Conservation (phyloP, 2,888 invertebrate genomes). For the Dorcus parallelipipedus region DNA sequence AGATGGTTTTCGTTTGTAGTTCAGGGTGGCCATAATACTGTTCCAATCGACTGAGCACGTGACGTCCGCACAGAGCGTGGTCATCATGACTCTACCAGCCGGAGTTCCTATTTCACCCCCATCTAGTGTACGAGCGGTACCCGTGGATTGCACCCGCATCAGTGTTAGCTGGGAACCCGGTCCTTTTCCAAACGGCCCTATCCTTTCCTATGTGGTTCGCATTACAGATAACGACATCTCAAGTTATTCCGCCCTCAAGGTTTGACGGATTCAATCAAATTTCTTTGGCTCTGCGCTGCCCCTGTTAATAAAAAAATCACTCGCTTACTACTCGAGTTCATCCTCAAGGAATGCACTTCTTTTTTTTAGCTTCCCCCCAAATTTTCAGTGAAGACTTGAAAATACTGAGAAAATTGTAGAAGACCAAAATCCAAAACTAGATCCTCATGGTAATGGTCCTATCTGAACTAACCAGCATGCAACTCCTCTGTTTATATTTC, state of each 20-base stretch:
- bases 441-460: background rate
- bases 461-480: background rate
- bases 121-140: slow-evolving; percentile 68
- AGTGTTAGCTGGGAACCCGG: slow-evolving; percentile 89
- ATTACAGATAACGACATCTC: slow-evolving; percentile 52
- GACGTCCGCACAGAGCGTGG: slow-evolving; percentile 65
- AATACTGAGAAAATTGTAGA: too few species aligned
- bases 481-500: background rate
- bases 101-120: slow-evolving; percentile 77
- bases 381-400: too few species aligned
- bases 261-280: slow-evolving; percentile 24
- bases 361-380: too few species aligned
- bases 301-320: too few species aligned
- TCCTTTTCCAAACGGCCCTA: slow-evolving; percentile 80
- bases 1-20: slow-evolving; percentile 54
- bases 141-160: slow-evolving; percentile 78
- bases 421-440: too few species aligned
- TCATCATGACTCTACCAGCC: slow-evolving; percentile 70
- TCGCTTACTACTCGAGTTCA: too few species aligned
- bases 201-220: slow-evolving; percentile 79
- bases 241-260: slow-evolving; percentile 48
- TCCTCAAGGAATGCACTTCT: too few species aligned
- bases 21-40: slow-evolving; percentile 79
- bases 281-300: background rate
- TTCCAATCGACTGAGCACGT: slow-evolving; percentile 66